phyloP scores from a whole-genome alignment of 2,113 vertebrate genomes.

The Brachionichthys hirsutus region DNA sequence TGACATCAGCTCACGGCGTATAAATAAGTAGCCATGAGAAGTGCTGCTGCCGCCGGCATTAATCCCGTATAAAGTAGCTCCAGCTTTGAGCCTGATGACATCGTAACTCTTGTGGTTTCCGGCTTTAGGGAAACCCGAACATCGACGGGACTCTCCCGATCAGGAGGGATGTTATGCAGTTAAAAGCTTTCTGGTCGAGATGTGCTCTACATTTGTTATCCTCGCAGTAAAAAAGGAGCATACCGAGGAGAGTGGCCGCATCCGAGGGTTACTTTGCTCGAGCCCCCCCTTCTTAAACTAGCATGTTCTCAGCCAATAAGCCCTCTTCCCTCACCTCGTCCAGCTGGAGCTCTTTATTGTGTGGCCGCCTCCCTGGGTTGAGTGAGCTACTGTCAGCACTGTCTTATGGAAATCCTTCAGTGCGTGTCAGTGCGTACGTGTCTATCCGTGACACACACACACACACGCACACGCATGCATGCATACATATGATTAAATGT shows the following conservation, averaged over 20 bases:
- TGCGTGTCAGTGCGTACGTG: not conserved
- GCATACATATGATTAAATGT: constrained; percentile 44
- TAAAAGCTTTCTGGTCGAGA: constrained; percentile 11
- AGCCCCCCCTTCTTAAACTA: constrained; percentile 32
- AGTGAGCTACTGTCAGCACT: constrained; percentile 47
- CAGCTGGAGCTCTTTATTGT: constrained; percentile 55
- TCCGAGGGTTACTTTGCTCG: constrained; percentile 26
- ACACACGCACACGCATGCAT: too few species aligned
- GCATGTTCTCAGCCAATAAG: constrained; percentile 27
- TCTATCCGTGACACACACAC: not conserved
- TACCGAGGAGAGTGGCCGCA: constrained; percentile 15
- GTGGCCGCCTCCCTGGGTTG: constrained; percentile 48
- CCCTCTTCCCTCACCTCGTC: constrained; percentile 13
- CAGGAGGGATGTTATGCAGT: constrained; percentile 18
- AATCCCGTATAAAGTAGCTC: constrained; percentile 7
- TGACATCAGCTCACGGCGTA: not conserved
- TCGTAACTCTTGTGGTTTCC: constrained; percentile 21
- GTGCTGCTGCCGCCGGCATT: not conserved
- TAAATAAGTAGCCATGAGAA: not conserved
- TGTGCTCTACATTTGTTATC: constrained; percentile 30
- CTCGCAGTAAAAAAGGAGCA: constrained; percentile 1
- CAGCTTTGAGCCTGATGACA: constrained; percentile 30
- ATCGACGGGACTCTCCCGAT: constrained; percentile 16
- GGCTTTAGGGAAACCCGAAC: constrained; percentile 34
- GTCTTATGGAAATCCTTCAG: constrained; percentile 37